Base-by-base conservation (phyloP, 2,888 invertebrate species). In the Epicampocera succincta region DNA sequence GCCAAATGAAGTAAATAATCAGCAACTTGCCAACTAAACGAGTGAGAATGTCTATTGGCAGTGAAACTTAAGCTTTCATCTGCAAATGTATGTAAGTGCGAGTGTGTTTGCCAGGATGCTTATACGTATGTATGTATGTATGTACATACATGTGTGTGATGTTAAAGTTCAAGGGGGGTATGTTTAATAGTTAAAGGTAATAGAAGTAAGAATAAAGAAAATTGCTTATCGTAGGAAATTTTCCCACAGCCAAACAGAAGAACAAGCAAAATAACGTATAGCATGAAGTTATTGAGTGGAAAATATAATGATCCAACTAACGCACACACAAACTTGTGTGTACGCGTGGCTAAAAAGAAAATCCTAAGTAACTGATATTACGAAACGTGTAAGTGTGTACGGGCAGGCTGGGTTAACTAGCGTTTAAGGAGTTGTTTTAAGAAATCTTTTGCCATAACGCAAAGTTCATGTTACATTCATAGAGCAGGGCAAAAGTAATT, bases 211-310 rank as follows among this genome's bases (percentile, higher is more conserved):
- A 72, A 61, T 68, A 63, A 73, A 63, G 83, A 84, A 85, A 84
- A 84, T 83, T 85, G 84, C 85, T 85, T 84, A 84, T 84, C 84
- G 82, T 56, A 84, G 80, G 78, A 76, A 69, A 84, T 84, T 81
- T 84, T 81, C 83, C 81, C 85, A 85, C 81, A 83, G 74, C 79
- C 63, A 78, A 82, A 80, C 65, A 72, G 52, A 76, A 81, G 61
- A 71, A 76, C 11, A 46, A 71, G 17, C 65, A 25, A 63, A 48
- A 71, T 25, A 13, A 56, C n/a, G n/a, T 48, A 71, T 58, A 72
- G 69, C 65, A 61, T 38, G 73, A 61, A 79, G 52, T 79, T 79
- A 79, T 79, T 79, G 78, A 79, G 73, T 73, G 74, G 73, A 78
- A 82, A 68, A 73, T 78, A 42, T 72, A 81, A 76, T 77, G 72